These are phyloP conservation scores for Trichomalopsis sarcophagae DNA, from an alignment of 1,140 invertebrate genomes.

Conservation along the genomic window DNA sequence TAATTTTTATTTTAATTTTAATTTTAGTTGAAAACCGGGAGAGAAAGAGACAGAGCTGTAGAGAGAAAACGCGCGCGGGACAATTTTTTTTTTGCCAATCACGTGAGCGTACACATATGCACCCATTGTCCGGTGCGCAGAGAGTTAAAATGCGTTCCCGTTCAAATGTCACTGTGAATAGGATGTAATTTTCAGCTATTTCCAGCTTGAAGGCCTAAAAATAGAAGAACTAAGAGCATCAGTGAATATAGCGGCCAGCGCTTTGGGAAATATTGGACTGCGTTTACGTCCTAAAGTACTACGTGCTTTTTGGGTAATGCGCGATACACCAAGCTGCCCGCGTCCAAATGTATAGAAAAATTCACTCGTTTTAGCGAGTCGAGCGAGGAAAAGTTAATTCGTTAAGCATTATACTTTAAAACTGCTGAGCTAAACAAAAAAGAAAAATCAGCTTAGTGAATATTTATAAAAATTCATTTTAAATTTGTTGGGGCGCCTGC, in stretches of 20 bases:
- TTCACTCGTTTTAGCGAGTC: background rate
- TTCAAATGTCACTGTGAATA: conserved; percentile 40
- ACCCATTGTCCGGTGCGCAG: conserved; percentile 20
- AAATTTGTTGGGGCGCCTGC: no score
- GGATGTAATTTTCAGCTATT: conserved; percentile 44
- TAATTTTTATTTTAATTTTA: conserved; percentile 22
- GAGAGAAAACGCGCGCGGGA: background rate
- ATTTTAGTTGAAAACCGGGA: conserved; percentile 1
- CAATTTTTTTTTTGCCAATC: conserved; percentile 39
- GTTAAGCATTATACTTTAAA: no score
- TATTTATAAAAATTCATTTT: no score
- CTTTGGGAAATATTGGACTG: conserved; percentile 38
- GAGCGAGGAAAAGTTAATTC: background rate
- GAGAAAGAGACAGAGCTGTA: background rate
- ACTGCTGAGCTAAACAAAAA: no score
- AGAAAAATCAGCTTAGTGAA: no score
- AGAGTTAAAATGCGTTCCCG: conserved; percentile 35
- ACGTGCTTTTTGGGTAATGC: background rate
- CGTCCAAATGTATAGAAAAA: background rate
- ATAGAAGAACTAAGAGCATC: conserved; percentile 35
- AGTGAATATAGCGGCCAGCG: background rate
- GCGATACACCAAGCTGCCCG: background rate
- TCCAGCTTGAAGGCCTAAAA: conserved; percentile 35
- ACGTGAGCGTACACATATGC: conserved; percentile 30
- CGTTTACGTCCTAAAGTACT: conserved; percentile 19